Conservation (phyloP, 2,113 vertebrate genomes). For the Megalops atlanticus region DNA sequence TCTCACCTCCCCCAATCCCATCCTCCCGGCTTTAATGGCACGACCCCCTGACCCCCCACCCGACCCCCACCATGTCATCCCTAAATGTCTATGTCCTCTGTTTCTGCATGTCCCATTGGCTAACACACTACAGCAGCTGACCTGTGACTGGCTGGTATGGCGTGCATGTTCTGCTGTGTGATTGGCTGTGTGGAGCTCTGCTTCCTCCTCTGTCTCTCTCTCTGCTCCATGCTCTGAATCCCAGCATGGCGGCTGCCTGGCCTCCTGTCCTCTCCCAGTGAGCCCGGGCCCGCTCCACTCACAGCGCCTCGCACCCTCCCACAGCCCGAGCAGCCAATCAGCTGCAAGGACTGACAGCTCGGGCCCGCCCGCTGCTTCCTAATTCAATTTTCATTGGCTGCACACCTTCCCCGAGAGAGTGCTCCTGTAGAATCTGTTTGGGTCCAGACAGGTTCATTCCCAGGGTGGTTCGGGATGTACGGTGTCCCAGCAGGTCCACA, state of each 20-base stretch:
- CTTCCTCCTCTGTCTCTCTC: slow-evolving; percentile 10
- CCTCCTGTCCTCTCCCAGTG: too few relatives aligned
- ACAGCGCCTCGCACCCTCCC: too few relatives aligned
- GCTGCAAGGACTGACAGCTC: too few relatives aligned
- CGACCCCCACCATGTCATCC: too few relatives aligned
- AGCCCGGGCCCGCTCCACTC: too few relatives aligned
- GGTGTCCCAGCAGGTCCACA: too few relatives aligned
- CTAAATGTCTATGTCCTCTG: slow-evolving; percentile 25
- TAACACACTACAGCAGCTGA: background rate
- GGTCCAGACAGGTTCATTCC: too few relatives aligned
- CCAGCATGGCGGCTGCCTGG: too few relatives aligned
- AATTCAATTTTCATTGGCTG: background rate
- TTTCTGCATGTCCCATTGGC: slow-evolving; percentile 10
- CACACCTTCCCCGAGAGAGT: background rate
- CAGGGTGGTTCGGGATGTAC: too few relatives aligned
- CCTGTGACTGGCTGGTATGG: background rate
- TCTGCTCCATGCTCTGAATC: background rate
- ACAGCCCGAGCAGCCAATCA: too few relatives aligned
- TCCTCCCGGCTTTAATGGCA: too few relatives aligned
- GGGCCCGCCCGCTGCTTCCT: background rate
- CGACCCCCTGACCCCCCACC: too few relatives aligned
- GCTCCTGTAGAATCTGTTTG: background rate
- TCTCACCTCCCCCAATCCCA: slow-evolving; percentile 3
- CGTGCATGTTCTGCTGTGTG: background rate
- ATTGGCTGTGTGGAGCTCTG: slow-evolving; percentile 19